phyloP scores from a whole-genome alignment of 2,113 vertebrate species.

The Phrynosoma platyrhinos region DNA sequence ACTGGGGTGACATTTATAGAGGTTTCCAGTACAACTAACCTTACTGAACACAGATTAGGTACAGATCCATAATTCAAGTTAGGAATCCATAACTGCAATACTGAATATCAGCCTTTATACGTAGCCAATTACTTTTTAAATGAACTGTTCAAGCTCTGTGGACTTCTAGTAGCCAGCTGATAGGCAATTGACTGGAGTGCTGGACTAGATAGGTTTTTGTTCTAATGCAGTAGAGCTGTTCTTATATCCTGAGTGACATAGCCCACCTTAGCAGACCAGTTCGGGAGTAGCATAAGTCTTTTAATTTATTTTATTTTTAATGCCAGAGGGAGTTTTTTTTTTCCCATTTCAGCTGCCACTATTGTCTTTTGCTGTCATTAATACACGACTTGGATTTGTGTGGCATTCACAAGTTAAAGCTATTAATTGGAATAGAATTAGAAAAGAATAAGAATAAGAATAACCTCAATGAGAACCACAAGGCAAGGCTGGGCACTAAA shows the following conservation, averaged over 20 bases:
- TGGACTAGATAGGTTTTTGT: background rate
- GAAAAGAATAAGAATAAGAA: constrained; percentile 13
- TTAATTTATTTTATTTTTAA: background rate
- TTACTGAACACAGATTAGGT: no score
- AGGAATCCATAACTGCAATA: no score
- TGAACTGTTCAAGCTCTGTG: background rate
- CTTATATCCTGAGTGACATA: background rate
- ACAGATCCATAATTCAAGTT: no score
- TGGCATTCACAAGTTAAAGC: constrained; percentile 54
- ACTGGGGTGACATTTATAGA: no score
- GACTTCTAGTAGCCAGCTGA: no score
- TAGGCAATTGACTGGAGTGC: background rate
- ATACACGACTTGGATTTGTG: constrained; percentile 33
- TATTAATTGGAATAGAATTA: constrained; percentile 48
- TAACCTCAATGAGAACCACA: background rate
- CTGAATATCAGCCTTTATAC: no score
- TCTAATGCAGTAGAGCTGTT: background rate
- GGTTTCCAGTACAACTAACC: no score
- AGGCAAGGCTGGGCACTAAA: background rate
- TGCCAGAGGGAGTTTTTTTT: background rate
- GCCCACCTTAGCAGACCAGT: background rate
- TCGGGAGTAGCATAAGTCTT: background rate
- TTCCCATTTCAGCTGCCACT: background rate
- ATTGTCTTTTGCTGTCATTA: background rate
- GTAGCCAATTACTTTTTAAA: no score